Evolutionary conservation across 2,113 vertebrate species (phyloP).

Genomic region (Lepisosteus osseus): DNA sequence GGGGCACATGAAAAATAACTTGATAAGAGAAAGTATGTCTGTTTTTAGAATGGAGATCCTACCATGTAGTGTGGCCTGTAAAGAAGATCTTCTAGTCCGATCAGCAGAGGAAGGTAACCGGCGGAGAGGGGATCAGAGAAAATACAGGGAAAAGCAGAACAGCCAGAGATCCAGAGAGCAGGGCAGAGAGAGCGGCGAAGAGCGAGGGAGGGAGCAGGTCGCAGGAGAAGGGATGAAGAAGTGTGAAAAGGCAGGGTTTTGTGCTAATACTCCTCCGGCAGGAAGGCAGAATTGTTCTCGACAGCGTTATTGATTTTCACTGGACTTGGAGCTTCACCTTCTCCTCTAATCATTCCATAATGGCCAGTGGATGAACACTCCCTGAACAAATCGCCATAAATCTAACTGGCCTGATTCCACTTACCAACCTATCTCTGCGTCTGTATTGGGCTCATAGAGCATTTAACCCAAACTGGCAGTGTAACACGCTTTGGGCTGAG

Average conservation of each 20-base stretch:
- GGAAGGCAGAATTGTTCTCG: slow-evolving; percentile 93
- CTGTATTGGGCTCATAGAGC: slow-evolving; percentile 50
- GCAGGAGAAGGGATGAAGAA: slow-evolving; percentile 54
- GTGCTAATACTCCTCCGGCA: slow-evolving; percentile 71
- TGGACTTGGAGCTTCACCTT: slow-evolving; percentile 99
- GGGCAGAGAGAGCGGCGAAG: neutral
- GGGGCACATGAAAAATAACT: too few species aligned
- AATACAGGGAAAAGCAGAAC: too few species aligned
- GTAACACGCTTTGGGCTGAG: slow-evolving; percentile 20
- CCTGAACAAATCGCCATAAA: slow-evolving; percentile 96
- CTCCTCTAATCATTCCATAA: slow-evolving; percentile 99
- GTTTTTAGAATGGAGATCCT: too few species aligned
- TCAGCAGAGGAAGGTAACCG: too few species aligned
- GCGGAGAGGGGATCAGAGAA: too few species aligned
- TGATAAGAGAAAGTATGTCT: too few species aligned
- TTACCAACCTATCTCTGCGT: slow-evolving; percentile 71
- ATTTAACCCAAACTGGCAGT: slow-evolving; percentile 68
- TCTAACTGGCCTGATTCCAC: slow-evolving; percentile 81
- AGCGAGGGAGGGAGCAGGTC: neutral
- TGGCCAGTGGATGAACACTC: slow-evolving; percentile 99
- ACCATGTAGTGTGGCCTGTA: too few species aligned
- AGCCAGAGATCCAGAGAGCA: too few species aligned
- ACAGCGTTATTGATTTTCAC: slow-evolving; percentile 98
- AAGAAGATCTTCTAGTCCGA: too few species aligned
- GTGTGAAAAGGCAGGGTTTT: slow-evolving; percentile 72